Conservation (phyloP, 2,113 vertebrate genomes). For the Pholis gunnellus region DNA sequence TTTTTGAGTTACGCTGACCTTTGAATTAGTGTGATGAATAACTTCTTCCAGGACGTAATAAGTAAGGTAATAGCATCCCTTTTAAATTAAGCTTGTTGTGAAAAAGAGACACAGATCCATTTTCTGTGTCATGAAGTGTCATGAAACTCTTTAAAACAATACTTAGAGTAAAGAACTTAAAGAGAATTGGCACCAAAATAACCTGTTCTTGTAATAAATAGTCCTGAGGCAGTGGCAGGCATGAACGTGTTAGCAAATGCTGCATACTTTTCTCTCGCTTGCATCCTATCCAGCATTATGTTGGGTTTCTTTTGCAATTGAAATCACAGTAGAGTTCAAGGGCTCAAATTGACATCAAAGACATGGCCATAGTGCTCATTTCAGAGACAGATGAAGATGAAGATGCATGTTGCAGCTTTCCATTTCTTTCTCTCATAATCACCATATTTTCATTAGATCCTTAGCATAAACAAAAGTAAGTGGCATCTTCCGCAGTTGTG, state of each 20-base stretch:
- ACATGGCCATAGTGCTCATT: constrained; percentile 17
- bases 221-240: background rate
- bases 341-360: constrained; percentile 51
- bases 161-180: background rate
- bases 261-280: background rate
- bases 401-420: constrained; percentile 13
- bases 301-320: constrained; percentile 46
- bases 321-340: constrained; percentile 48
- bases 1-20: background rate
- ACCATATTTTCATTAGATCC: constrained; percentile 34
- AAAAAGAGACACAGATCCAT: background rate
- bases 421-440: background rate
- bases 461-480: constrained; percentile 26
- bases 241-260: background rate
- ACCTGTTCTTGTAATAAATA: background rate
- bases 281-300: background rate
- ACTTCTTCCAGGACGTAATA: background rate
- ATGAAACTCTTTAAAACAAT: background rate
- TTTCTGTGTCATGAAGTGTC: background rate
- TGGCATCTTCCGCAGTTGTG: background rate
- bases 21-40: background rate
- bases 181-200: background rate
- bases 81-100: background rate
- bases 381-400: constrained; percentile 30
- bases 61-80: background rate